Evolutionary conservation across 92 coral and sea anemone species (phyloP).

Genomic region (Nematostella vectensis): DNA sequence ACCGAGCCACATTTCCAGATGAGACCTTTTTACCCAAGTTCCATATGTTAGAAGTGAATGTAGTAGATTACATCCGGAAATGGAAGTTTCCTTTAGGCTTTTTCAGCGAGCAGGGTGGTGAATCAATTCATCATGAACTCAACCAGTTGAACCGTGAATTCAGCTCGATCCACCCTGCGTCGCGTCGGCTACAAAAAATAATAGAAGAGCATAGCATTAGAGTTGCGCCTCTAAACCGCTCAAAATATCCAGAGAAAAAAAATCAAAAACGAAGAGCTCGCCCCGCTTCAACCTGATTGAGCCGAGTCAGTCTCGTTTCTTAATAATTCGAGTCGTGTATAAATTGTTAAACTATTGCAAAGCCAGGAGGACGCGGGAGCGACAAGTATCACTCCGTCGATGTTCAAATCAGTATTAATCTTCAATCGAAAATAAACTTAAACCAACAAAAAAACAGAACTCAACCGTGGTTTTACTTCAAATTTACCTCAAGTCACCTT

Average conservation of each 20-base stretch:
- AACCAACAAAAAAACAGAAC: too few relatives aligned
- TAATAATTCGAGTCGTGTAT: too few relatives aligned
- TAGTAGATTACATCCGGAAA: neutral
- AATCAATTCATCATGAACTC: conserved; percentile 5
- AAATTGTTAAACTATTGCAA: too few relatives aligned
- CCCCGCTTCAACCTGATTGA: too few relatives aligned
- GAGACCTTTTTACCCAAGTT: neutral
- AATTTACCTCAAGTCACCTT: too few relatives aligned
- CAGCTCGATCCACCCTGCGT: neutral
- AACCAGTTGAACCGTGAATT: neutral
- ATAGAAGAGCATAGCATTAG: neutral
- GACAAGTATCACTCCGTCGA: too few relatives aligned
- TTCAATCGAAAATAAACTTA: too few relatives aligned
- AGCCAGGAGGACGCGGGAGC: too few relatives aligned
- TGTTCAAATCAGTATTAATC: too few relatives aligned
- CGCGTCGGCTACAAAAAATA: neutral
- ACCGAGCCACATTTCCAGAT: neutral
- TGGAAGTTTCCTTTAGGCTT: conserved; percentile 7
- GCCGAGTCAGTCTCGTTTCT: too few relatives aligned
- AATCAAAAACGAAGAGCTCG: too few relatives aligned
- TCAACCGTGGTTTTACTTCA: too few relatives aligned
- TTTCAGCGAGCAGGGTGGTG: conserved; percentile 6
- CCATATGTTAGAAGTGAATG: conserved; percentile 3
- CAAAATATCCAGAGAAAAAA: neutral
- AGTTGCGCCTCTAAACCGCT: neutral